Conservation (phyloP, 2,888 invertebrate genomes). For the Antheraea yamamai region DNA sequence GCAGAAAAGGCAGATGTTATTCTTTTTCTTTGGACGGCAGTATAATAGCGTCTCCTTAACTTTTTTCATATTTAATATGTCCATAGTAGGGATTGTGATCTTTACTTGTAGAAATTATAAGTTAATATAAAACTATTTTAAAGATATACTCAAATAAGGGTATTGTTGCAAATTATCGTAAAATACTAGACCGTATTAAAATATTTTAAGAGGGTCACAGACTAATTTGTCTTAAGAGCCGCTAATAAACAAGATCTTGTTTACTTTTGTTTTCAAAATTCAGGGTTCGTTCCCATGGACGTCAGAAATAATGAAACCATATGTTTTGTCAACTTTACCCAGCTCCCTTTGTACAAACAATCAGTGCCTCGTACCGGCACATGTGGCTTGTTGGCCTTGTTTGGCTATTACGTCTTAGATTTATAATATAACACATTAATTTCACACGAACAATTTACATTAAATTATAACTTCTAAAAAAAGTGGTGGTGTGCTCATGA, state of each 20-base stretch:
- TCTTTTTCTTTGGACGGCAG: too few species aligned
- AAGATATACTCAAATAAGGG: too few species aligned
- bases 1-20: too few species aligned
- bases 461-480: background rate
- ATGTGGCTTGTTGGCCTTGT: conserved; percentile 24
- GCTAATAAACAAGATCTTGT: conserved; percentile 6
- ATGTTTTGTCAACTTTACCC: conserved; percentile 38
- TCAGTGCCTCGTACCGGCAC: conserved; percentile 26
- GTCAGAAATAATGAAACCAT: conserved; percentile 45
- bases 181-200: background rate
- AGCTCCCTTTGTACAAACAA: conserved; percentile 30
- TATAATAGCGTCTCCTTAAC: too few species aligned
- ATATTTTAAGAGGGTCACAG: background rate
- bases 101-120: too few species aligned
- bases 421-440: conserved; percentile 10
- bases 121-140: too few species aligned
- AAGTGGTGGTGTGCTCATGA: too few species aligned
- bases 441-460: background rate
- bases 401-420: conserved; percentile 16
- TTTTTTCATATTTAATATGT: too few species aligned
- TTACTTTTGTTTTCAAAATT: conserved; percentile 27
- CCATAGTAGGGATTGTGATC: too few species aligned
- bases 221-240: background rate
- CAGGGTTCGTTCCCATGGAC: conserved; percentile 46
- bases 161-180: background rate